Base-by-base conservation (phyloP, 2,797 vertebrate species). In the Neosalanx taihuensis region DNA sequence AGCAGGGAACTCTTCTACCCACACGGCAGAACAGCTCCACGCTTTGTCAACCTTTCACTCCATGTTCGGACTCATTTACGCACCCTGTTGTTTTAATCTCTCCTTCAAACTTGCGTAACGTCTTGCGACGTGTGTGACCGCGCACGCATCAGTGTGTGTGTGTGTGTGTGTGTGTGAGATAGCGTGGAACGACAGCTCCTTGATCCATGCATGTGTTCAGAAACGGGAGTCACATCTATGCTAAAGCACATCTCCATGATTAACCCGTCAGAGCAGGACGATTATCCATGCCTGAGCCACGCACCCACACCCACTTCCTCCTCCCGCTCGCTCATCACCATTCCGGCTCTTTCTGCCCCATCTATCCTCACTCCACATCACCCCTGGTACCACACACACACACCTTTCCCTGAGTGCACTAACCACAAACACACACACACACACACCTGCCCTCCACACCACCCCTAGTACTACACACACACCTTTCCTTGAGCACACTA, bases 281-380 rank as follows among this genome's bases (percentile, higher is more conserved):
- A 20, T 17, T 17, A 15, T 15, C 4, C 29, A 35, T 4, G 29
- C 31, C 61, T 18, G 2, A 6, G 6, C 62, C 5, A 18, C 49
- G 49, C 17, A 51, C 10, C 13, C 61, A 63, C 61, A n/a, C 6
- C 7, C 31, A 20, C 57, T n/a, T 6, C 56, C n/a, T 6, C 56
- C 56, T 58, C 56, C 6, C 56, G 6, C 56, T 58, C 56, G 20
- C 56, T 58, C 56, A 6, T n/a, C 56, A 1, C n/a, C 17, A 17
- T 65, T 49, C 13, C 68, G 37, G 61, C 64, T 51, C 61, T 37
- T 30, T 65, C 33, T 33, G 33, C 33, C 33, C 33, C 33, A 33
- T 33, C 33, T 33, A 33, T 33, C 33, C 33, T 33, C 33, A 33
- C 33, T 33, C 33, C 33, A 33, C 33, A 2, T 6, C 33, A 33